Conservation (phyloP, 1,140 invertebrate species). For the Brachionus rotundiformis region DNA sequence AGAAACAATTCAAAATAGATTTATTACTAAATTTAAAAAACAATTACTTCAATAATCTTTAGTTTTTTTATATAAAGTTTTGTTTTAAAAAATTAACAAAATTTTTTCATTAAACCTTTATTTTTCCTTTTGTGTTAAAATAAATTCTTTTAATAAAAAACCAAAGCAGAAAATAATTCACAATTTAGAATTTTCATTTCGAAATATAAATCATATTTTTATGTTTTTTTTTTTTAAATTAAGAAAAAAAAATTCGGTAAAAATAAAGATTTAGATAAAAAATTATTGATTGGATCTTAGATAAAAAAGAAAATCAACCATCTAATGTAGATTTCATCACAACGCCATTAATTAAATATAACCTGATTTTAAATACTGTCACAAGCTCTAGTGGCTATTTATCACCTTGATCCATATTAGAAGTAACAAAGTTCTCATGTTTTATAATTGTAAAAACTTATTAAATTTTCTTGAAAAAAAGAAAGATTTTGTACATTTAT, state of each 20-base stretch:
- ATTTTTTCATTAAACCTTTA: background rate
- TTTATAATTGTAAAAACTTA: background rate
- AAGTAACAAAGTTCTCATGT: background rate
- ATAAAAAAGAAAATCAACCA: background rate
- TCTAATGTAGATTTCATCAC: background rate
- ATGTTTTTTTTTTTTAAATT: background rate
- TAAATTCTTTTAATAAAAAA: background rate
- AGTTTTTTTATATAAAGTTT: too few relatives aligned
- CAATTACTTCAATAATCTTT: too few relatives aligned
- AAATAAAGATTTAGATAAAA: constrained; percentile 8
- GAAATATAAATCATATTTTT: background rate
- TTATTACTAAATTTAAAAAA: too few relatives aligned
- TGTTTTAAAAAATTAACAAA: background rate
- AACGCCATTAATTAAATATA: background rate
- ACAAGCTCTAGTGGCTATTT: background rate
- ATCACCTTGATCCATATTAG: background rate
- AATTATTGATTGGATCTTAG: background rate
- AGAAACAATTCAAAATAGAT: too few relatives aligned
- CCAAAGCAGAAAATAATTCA: background rate
- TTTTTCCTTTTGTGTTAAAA: background rate
- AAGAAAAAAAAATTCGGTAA: background rate
- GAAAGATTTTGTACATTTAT: constrained; percentile 10
- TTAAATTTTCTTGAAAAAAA: constrained; percentile 7
- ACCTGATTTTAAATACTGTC: background rate
- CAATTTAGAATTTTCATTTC: background rate